Base-by-base conservation (phyloP, 2,113 vertebrate genomes). In the Corvus hawaiiensis region DNA sequence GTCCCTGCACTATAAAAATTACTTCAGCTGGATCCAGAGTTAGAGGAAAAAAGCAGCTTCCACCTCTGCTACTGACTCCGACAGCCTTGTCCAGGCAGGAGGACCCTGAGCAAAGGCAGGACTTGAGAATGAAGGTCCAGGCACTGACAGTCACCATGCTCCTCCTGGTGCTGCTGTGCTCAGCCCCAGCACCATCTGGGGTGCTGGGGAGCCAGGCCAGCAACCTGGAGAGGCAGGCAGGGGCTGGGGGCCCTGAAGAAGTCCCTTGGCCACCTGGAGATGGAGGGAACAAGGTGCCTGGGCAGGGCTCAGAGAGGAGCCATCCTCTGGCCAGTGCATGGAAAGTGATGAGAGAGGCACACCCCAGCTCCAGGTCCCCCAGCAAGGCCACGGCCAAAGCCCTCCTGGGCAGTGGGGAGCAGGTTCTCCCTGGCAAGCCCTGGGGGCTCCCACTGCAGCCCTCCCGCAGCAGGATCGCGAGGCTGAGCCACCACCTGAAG, bases 1-100 rank as follows among this genome's bases (percentile, higher is more conserved):
- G 30, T 59, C 48, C 28, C n/a, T 37, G 46, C 9, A 2, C 59
- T 95, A 97, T 97, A 97, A 97, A 93, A 97, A 88, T 58, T 9
- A 46, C 76, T 74, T 84, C 3, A 0, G 19, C 64, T 78, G 64
- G n/a, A 78, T 59, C 49, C 58, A 37, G 54, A 84, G 22, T 62
- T 3, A 1, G 23, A 24, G 32, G 32, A 6, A 20, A 54, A 49
- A 52, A 58, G 72, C 41, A 75, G 67, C 66, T 90, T 37, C 54
- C 5, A 59, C 66, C 58, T 66, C 77, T 72, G 43, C 71, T 94
- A 33, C 33, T 58, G 35, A 63, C 49, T 91, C 54, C 30, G 27
- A 48, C 72, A 90, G 71, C 62, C 23, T 69, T 7, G 6, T 56
- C 33, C 0, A 6, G n/a, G 75, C 27, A 72, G 51, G 23, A 85